These are phyloP conservation scores for Chauna torquata DNA, from an alignment of 2,113 vertebrate genomes.

Conservation along the genomic window DNA sequence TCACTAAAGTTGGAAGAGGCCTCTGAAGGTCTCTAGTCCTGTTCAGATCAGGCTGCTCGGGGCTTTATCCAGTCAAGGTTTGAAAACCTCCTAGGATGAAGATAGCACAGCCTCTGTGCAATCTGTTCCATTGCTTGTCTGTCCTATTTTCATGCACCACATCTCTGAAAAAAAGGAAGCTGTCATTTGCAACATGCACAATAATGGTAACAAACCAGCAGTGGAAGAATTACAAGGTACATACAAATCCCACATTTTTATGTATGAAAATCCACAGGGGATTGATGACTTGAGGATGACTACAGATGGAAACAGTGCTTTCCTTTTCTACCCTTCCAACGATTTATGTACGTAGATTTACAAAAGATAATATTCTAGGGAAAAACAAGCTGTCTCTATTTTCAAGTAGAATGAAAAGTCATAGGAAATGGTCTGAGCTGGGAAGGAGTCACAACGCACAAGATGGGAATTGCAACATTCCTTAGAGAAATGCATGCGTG, in stretches of 20 bases:
- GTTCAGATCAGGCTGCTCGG: background rate
- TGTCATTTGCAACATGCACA: background rate
- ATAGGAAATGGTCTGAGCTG: background rate
- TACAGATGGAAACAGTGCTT: background rate
- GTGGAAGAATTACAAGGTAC: background rate
- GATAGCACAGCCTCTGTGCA: background rate
- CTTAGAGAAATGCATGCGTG: background rate
- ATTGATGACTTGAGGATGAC: background rate
- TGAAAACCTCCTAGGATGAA: background rate
- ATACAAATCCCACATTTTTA: background rate
- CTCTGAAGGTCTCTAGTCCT: background rate
- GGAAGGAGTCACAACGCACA: background rate
- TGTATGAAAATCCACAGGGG: background rate
- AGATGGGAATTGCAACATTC: background rate
- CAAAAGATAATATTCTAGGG: background rate
- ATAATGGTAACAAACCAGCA: background rate
- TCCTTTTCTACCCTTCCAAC: background rate
- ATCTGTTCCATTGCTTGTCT: background rate
- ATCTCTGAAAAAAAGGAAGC: background rate
- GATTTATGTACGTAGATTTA: background rate
- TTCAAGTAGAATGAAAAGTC: background rate
- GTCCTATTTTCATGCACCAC: background rate
- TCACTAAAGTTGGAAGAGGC: background rate
- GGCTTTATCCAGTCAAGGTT: background rate
- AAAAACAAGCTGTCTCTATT: background rate